Evolutionary conservation across 2,113 vertebrate species (phyloP), one percentile per base, ranked within the genome.

Genomic region (Lophotis ruficrista): DNA sequence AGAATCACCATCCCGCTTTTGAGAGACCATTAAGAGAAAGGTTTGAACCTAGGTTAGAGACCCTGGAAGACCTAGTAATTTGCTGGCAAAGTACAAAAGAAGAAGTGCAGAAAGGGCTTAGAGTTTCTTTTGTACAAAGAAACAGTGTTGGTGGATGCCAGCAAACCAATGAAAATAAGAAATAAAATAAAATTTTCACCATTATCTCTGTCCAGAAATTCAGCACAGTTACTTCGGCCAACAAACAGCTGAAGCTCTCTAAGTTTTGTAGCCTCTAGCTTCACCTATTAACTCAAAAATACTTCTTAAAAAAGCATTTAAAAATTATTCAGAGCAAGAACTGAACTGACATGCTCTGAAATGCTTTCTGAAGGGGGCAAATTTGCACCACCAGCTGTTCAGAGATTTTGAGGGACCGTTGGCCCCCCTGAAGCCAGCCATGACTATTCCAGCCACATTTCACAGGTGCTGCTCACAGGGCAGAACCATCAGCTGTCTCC

Each of bases 381-480:
- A n/a, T 65, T 8, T 37, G 10, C 48, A 37, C 9, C 20, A 8
- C 4, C 1, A 10, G 19, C 57, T 60, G 37, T 15, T 41, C 14
- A 80, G 76, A 72, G 30, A 54, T 43, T 19, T 22, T 37, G 41
- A 24, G 48, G 24, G n/a, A 15, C 21, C 6, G 19, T 3, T 50
- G n/a, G 19, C 12, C 8, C 9, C 38, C 47, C 41, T 2, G 5
- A 48, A 47, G 66, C 13, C 22, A 21, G 31, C 1, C 81, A 71
- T 5, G 2, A 8, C 71, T 45, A 1, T 2, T 37, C 43, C 19
- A 37, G 58, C 31, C 77, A 21, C 0, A 0, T 28, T 72, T 57
- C 27, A 27, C 43, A 25, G 28, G 28, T 30, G 6, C 38, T 0
- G 50, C 48, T 54, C 47, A 12, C 0, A 0, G 19, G 9, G 35